Conservation (phyloP, 2,797 vertebrate species). For the Aplochiton taeniatus region DNA sequence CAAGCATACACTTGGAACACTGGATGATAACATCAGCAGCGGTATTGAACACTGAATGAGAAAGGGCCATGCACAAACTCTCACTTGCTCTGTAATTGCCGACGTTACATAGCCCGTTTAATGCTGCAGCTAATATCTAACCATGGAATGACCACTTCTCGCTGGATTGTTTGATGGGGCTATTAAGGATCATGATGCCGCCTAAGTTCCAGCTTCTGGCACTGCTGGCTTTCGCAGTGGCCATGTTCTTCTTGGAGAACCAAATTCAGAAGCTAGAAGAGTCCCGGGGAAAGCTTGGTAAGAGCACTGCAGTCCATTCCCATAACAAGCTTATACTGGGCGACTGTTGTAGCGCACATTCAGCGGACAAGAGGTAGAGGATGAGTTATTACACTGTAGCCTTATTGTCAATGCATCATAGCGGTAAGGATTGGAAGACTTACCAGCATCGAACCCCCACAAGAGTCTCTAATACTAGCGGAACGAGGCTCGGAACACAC, state of each 20-base stretch:
- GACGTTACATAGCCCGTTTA: constrained; percentile 30
- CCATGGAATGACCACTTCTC: neutral
- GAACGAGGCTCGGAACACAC: too few relatives aligned
- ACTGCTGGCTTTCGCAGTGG: constrained; percentile 90
- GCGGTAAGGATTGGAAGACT: too few relatives aligned
- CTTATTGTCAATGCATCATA: too few relatives aligned
- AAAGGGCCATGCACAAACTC: constrained; percentile 61
- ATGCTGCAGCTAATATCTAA: constrained; percentile 31
- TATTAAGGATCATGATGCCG: constrained; percentile 96
- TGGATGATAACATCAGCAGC: constrained; percentile 26
- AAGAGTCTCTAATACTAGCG: too few relatives aligned
- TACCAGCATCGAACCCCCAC: too few relatives aligned
- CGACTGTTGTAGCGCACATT: too few relatives aligned
- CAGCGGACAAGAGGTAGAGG: too few relatives aligned
- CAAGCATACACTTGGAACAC: neutral
- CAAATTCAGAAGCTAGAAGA: constrained; percentile 99
- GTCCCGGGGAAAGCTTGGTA: constrained; percentile 94
- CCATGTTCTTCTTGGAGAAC: constrained; percentile 94
- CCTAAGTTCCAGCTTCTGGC: constrained; percentile 97
- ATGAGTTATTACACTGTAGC: too few relatives aligned
- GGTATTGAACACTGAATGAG: constrained; percentile 4
- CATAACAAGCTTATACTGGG: neutral
- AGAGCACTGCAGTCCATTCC: constrained; percentile 48
- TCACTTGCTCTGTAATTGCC: constrained; percentile 55
- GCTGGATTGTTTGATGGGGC: constrained; percentile 90